A percentile compares a stretch with the other conserved stretches of the same genome.
Evolutionary conservation across 2,888 invertebrate species (phyloP).

Genomic region (Liposcelis brunnea): DNA sequence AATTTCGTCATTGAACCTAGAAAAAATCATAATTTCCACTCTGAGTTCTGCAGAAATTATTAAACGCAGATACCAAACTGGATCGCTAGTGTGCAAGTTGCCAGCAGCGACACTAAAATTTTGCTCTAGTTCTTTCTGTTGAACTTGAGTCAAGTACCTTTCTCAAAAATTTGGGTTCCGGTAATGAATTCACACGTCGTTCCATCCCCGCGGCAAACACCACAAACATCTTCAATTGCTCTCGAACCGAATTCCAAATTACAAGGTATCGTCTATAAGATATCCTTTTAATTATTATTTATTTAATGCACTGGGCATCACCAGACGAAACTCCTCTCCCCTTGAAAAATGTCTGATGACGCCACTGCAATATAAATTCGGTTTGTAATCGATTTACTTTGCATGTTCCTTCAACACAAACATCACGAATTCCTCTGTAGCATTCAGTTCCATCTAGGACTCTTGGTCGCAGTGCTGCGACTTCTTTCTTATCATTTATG

Average conservation of each 20-base stretch:
- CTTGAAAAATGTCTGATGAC: too few relatives aligned
- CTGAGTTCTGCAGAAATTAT: too few relatives aligned
- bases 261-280: conserved; percentile 25
- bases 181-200: conserved; percentile 40
- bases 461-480: conserved; percentile 28
- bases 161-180: conserved; percentile 26
- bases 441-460: conserved; percentile 37
- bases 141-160: too few relatives aligned
- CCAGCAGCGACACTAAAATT: too few relatives aligned
- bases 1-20: conserved; percentile 40
- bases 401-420: conserved; percentile 36
- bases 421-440: conserved; percentile 30
- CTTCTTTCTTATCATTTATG: conserved; percentile 22
- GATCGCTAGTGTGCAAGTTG: too few relatives aligned
- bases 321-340: too few relatives aligned
- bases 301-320: too few relatives aligned
- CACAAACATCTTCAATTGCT: conserved; percentile 46
- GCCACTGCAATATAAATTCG: too few relatives aligned
- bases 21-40: too few relatives aligned
- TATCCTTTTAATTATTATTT: too few relatives aligned
- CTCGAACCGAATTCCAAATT: conserved; percentile 45
- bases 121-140: too few relatives aligned
- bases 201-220: conserved; percentile 50
- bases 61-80: too few relatives aligned
- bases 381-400: conserved; percentile 24